Conservation (phyloP, 2,797 vertebrate species). For the Stomatorhinus walkeri region DNA sequence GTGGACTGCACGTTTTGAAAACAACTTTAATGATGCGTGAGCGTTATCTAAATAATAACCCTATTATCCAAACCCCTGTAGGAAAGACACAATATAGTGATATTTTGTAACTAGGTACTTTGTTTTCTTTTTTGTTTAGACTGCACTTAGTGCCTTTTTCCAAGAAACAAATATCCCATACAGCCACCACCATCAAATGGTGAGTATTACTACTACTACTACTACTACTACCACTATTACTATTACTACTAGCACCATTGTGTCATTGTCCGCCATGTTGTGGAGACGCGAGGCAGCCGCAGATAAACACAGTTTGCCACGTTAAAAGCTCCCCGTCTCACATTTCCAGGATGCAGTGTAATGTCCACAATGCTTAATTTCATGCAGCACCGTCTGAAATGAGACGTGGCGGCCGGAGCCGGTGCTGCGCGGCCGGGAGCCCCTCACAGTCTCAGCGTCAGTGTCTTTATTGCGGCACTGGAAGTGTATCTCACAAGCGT, state of each 20-base stretch:
- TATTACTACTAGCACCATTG: conserved; percentile 8
- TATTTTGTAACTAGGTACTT: conserved; percentile 3
- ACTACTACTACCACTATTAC: not conserved
- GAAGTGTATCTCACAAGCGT: conserved; percentile 12
- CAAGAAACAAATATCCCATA: conserved; percentile 97
- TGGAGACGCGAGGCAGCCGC: conserved; percentile 57
- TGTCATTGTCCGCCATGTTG: conserved; percentile 70
- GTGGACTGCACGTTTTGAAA: not conserved
- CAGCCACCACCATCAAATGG: conserved; percentile 97
- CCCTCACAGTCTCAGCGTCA: not conserved
- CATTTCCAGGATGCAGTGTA: not conserved
- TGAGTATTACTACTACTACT: conserved; percentile 58
- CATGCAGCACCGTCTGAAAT: not conserved
- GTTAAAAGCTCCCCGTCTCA: not conserved
- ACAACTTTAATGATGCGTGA: not conserved
- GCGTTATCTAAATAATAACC: not conserved
- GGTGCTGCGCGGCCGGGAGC: not conserved
- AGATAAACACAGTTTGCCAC: conserved; percentile 65
- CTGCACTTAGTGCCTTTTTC: conserved; percentile 96
- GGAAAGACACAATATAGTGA: not conserved
- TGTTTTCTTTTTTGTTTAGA: conserved; percentile 58
- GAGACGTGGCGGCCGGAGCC: not conserved
- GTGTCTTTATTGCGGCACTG: conserved; percentile 16
- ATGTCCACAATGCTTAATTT: not conserved
- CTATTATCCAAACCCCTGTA: not conserved